Evolutionary conservation across 2,888 invertebrate genomes (phyloP), one percentile per base, ranked within the genome.

Genomic region (Lutraria lutraria): DNA sequence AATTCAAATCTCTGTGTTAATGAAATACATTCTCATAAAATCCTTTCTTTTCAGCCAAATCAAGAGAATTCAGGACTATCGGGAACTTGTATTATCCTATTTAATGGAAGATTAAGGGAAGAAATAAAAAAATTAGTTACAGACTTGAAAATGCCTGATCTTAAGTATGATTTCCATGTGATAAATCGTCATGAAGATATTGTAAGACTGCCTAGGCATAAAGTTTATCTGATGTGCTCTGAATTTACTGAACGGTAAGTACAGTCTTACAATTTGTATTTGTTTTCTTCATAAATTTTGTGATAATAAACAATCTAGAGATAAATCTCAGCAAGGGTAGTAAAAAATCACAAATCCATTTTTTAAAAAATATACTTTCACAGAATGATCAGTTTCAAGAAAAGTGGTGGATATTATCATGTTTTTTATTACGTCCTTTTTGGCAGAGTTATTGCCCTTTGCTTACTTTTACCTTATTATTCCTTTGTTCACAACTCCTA

Each of bases 201-300:
- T 31, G 10, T 0, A 19, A 4, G 31, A 4, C 8, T 76, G 25
- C 76, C 76, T 16, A 76, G 21, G 31, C 31, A 25, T 76, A 31
- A 76, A 19, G 19, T 19, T 15, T 76, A 25, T 76, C 16, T 76
- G 15, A 76, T 76, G 76, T 13, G 13, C 34, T 31, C 15, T 31
- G 76, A 76, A 76, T 76, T 76, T 16, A 76, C 29, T 76, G 76
- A 76, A 31, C 15, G 76, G 76, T 76, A 76, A 34, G 76, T 25
- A 21, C 19, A n/a, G 4, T 19, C 8, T n/a, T n/a, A n/a, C n/a
- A n/a, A n/a, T n/a, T n/a, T 21, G 6, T 21, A 21, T n/a, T n/a
- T n/a, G 16, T 19, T 21, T 6, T n/a, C 19, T 6, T 8, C 19
- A 60, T 19, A 21, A n/a, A 21, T 19, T 19, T 60, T 60, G 21